Base-by-base conservation (phyloP, 2,113 vertebrate genomes). In the Montifringilla adamsi region DNA sequence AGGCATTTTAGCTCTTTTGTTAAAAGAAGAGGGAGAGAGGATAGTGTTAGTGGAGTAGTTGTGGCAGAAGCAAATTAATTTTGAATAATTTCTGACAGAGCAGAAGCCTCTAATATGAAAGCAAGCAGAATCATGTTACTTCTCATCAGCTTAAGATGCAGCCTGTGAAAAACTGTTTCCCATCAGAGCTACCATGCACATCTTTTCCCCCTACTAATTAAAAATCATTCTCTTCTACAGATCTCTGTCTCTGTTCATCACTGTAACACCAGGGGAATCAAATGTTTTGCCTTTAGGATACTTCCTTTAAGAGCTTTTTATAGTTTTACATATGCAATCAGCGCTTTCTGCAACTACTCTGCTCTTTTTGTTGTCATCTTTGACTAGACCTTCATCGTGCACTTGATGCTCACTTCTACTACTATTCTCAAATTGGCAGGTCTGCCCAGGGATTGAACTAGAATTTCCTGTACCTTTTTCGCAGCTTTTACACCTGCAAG, bases 361-460 rank as follows among this genome's bases (percentile, higher is more conserved):
- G 94, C 97, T 98, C 82, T 98, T 98, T 66, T 98, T 98, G 11
- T 92, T 96, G 72, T 98, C 97, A 41, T 99, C 98, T 72, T 97
- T 98, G 50, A 86, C 58, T 70, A 88, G 73, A 49, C 94, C 84
- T 94, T 97, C 98, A 49, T 97, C 96, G 1, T 92, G 94, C 87
- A 97, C 97, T 20, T 47, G 53, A 2, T 90, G 96, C 91, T 98
- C 98, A 74, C 97, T 98, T 93, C 94, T 97, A 33, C 70, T 49
- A 19, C 96, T 92, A 59, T 60, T 79, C 46, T 92, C 63, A 49
- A 69, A 60, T 2, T 67, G 80, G 70, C 52, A 93, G 43, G 50
- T 58, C 33, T 91, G 94, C 27, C 95, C 96, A 55, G 89, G 21
- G 14, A 90, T 90, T 90, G 90, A 87, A 75, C 70, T 78, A 73